Percentiles rank a stretch among this genome's conserved stretches.
These are phyloP conservation scores for Hydraecia micacea DNA, from an alignment of 2,888 invertebrate species.

Conservation along the genomic window DNA sequence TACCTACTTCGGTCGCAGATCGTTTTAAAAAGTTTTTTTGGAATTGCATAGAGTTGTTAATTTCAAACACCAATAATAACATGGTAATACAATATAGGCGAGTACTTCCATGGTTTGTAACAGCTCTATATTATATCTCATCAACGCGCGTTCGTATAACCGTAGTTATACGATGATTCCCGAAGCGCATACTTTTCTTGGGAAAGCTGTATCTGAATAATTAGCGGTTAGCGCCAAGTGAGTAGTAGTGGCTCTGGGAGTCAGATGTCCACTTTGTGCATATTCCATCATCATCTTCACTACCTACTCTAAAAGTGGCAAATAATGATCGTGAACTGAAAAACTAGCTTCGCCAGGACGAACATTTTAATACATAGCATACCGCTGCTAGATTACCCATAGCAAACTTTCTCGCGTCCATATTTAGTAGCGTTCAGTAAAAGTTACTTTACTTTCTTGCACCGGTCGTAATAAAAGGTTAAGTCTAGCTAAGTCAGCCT, in stretches of 20 bases:
- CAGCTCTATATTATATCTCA: neutral
- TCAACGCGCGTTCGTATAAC: neutral
- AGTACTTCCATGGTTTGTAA: neutral
- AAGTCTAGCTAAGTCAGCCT: neutral
- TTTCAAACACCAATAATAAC: neutral
- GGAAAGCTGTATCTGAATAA: neutral
- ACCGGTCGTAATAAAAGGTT: conserved; percentile 9
- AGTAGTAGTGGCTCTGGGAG: neutral
- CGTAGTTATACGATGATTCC: neutral
- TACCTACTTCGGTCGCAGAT: neutral
- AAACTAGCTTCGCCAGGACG: neutral
- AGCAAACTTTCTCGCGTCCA: conserved; percentile 3
- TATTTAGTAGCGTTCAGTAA: conserved; percentile 20
- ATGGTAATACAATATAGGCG: neutral
- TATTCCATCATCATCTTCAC: neutral
- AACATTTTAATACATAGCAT: neutral
- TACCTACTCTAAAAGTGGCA: neutral
- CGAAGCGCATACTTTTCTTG: neutral
- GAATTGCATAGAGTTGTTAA: neutral
- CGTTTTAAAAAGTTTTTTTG: neutral
- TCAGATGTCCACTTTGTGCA: neutral
- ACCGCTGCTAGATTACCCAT: neutral
- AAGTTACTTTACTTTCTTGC: conserved; percentile 16
- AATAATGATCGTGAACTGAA: neutral
- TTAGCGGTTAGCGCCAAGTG: neutral